These are phyloP conservation scores for Dynastes grantii DNA, from an alignment of 2,888 invertebrate genomes.

Conservation along the genomic window DNA sequence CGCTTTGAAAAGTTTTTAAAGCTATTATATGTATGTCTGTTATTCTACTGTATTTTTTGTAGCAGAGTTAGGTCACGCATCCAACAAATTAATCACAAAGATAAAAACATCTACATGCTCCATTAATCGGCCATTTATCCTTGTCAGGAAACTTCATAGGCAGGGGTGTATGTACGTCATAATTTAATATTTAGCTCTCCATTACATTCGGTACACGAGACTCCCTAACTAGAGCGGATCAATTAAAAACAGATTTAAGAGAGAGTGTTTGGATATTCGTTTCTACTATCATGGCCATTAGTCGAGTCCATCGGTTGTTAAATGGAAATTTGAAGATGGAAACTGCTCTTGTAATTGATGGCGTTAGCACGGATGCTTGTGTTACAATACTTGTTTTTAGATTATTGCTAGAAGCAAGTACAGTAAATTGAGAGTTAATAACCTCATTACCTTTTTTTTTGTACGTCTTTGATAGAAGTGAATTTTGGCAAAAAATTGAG, in stretches of 20 bases:
- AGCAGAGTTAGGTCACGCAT: background rate
- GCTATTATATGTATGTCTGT: background rate
- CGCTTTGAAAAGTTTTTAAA: too few relatives aligned
- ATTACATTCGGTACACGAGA: too few relatives aligned
- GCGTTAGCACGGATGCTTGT: too few relatives aligned
- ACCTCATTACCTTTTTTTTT: too few relatives aligned
- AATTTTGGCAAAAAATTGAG: too few relatives aligned
- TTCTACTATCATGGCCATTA: background rate
- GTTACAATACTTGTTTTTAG: too few relatives aligned
- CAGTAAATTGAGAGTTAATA: too few relatives aligned
- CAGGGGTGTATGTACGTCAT: background rate
- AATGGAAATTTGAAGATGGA: background rate
- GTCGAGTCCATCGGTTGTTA: background rate
- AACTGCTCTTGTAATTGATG: too few relatives aligned
- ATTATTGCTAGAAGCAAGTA: too few relatives aligned
- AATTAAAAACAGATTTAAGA: slow-evolving; percentile 36
- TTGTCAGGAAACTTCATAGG: slow-evolving; percentile 4
- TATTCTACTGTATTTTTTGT: background rate
- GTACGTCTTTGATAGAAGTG: too few relatives aligned
- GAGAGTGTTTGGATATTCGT: background rate
- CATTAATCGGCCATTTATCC: slow-evolving; percentile 7
- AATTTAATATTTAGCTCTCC: slow-evolving; percentile 7
- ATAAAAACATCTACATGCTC: background rate
- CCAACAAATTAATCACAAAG: background rate
- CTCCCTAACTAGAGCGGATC: slow-evolving; percentile 12